Evolutionary conservation across 2,888 invertebrate genomes (phyloP).

Genomic region (Galerucella pusilla): DNA sequence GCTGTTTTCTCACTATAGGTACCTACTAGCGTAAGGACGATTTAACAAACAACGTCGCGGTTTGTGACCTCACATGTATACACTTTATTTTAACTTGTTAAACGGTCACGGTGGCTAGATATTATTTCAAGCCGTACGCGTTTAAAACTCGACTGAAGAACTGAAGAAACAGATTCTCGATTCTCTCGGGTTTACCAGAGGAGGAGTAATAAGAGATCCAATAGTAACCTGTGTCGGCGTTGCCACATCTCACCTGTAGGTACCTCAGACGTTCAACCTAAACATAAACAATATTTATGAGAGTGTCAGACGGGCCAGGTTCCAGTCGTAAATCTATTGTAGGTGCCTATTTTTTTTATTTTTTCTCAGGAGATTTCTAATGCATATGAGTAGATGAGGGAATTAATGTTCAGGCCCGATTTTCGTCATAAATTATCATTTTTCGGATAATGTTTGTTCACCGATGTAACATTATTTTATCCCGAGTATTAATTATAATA

Average conservation of each 20-base stretch:
- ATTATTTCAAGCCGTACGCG: slow-evolving; percentile 54
- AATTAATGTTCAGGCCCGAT: slow-evolving; percentile 48
- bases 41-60: slow-evolving; percentile 40
- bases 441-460: slow-evolving; percentile 36
- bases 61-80: slow-evolving; percentile 47
- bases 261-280: slow-evolving; percentile 57
- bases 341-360: slow-evolving; percentile 55
- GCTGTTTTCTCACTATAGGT: slow-evolving; percentile 19
- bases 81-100: slow-evolving; percentile 23
- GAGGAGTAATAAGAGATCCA: slow-evolving; percentile 57
- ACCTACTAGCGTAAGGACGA: slow-evolving; percentile 26
- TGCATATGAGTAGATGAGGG: slow-evolving; percentile 51
- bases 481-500: slow-evolving; percentile 5
- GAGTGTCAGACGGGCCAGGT: slow-evolving; percentile 65
- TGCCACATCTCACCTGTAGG: slow-evolving; percentile 60
- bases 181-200: slow-evolving; percentile 54
- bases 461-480: slow-evolving; percentile 14
- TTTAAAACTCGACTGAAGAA: slow-evolving; percentile 59
- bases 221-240: slow-evolving; percentile 60
- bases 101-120: slow-evolving; percentile 31
- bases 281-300: slow-evolving; percentile 67
- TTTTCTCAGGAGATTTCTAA: slow-evolving; percentile 57
- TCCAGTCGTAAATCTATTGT: slow-evolving; percentile 65
- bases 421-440: slow-evolving; percentile 48
- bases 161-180: slow-evolving; percentile 39